These are phyloP conservation scores for Sceloporus undulatus DNA, from an alignment of 2,113 vertebrate species.

Conservation along the genomic window DNA sequence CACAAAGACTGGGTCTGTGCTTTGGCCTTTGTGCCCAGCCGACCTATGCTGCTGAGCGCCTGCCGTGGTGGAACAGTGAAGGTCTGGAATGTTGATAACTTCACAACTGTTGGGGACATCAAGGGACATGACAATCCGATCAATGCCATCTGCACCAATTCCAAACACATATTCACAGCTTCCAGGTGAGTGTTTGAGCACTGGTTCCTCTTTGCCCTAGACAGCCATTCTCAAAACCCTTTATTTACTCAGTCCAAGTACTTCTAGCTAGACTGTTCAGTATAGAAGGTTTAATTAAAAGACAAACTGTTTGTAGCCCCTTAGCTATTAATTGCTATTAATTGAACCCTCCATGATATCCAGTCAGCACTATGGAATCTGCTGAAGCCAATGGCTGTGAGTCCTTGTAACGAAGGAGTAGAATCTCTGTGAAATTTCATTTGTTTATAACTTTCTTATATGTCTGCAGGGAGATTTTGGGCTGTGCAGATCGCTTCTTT, in stretches of 20 bases:
- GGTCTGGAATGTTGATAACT: conserved; percentile 97
- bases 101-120: conserved; percentile 93
- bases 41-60: conserved; percentile 93
- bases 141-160: conserved; percentile 95
- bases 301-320: neutral
- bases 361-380: neutral
- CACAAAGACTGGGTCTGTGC: conserved; percentile 99
- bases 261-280: neutral
- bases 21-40: conserved; percentile 90
- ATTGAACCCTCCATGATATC: neutral
- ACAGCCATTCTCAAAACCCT: conserved; percentile 19
- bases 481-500: too few relatives aligned
- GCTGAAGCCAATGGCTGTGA: neutral
- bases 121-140: conserved; percentile 96
- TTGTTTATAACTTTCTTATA: conserved; percentile 38
- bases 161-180: conserved; percentile 94
- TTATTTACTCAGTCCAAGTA: neutral
- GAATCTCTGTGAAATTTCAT: conserved; percentile 47
- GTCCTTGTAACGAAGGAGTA: neutral
- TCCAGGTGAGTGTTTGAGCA: conserved; percentile 86
- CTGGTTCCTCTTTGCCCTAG: rapidly evolving
- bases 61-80: conserved; percentile 94
- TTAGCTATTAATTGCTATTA: neutral
- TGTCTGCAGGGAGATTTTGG: neutral
- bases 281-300: neutral